Evolutionary conservation across 2,888 invertebrate species (phyloP).

Genomic region (Chorisops tibialis): DNA sequence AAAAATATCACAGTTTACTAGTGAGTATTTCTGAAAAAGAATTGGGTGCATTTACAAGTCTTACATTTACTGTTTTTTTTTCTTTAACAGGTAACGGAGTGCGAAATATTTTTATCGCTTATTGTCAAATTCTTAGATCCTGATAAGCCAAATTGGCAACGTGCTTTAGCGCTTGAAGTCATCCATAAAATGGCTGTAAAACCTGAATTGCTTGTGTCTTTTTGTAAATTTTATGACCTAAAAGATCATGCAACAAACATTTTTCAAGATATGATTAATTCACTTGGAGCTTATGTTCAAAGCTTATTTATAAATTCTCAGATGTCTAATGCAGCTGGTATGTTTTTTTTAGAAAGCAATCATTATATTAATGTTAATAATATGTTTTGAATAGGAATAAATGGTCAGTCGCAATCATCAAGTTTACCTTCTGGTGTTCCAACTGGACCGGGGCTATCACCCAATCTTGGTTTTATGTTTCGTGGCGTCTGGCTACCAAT

Average conservation of each 20-base stretch:
- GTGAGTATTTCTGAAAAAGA: conserved; percentile 55
- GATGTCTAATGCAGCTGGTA: conserved; percentile 15
- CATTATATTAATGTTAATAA: neutral
- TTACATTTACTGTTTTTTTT: conserved; percentile 34
- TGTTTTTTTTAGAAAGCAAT: neutral
- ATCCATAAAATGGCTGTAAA: conserved; percentile 91
- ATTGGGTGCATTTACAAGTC: neutral
- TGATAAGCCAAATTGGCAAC: conserved; percentile 95
- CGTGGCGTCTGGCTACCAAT: conserved; percentile 90
- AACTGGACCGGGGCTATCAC: conserved; percentile 71
- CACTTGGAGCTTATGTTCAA: conserved; percentile 90
- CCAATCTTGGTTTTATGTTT: conserved; percentile 89
- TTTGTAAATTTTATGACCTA: conserved; percentile 94
- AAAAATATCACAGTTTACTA: conserved; percentile 86
- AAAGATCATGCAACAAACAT: conserved; percentile 90
- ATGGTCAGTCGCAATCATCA: conserved; percentile 28
- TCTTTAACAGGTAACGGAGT: conserved; percentile 79
- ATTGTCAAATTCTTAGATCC: conserved; percentile 96
- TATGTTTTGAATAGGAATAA: neutral
- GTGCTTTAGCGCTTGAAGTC: conserved; percentile 92
- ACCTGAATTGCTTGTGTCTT: conserved; percentile 78
- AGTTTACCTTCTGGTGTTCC: conserved; percentile 31
- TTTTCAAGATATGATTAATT: conserved; percentile 92
- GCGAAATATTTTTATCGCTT: conserved; percentile 95
- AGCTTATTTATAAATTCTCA: conserved; percentile 67